phyloP scores from a whole-genome alignment of 2,888 invertebrate species.

The Oegoconia quadripuncta region DNA sequence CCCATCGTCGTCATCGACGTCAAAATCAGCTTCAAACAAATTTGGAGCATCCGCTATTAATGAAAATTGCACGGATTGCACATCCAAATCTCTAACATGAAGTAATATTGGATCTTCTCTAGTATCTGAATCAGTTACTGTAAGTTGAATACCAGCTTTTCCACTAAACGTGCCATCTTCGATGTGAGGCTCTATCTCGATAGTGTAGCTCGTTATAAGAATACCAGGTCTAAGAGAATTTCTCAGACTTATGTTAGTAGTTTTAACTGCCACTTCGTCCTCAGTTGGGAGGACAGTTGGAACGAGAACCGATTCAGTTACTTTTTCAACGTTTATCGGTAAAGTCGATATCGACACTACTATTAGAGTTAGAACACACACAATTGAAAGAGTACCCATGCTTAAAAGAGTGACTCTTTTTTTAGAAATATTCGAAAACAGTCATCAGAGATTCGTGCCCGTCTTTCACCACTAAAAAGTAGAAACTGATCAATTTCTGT shows the following conservation, averaged over 20 bases:
- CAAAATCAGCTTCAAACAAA: not conserved
- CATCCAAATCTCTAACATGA: not conserved
- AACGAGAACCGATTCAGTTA: slow-evolving; percentile 1
- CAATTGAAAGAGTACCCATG: slow-evolving; percentile 28
- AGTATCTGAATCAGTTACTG: not conserved
- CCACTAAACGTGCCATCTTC: not conserved
- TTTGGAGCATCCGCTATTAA: not conserved
- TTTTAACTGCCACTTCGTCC: not conserved
- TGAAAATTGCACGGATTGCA: not conserved
- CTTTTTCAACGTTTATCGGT: slow-evolving; percentile 25
- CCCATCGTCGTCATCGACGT: slow-evolving; percentile 1
- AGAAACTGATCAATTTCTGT: not conserved
- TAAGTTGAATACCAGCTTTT: not conserved
- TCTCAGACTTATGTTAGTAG: not conserved
- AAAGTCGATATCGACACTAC: slow-evolving; percentile 23
- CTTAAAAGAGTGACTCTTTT: slow-evolving; percentile 10
- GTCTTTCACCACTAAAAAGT: not conserved
- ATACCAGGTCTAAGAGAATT: not conserved
- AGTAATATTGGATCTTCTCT: not conserved
- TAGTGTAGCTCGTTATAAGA: not conserved
- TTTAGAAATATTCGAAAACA: not conserved
- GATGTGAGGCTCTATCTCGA: not conserved
- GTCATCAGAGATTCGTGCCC: slow-evolving; percentile 1
- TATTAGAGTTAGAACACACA: slow-evolving; percentile 24
- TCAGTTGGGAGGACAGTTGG: not conserved